These are phyloP conservation scores for Lasioglossum villosulum DNA, from an alignment of 2,888 invertebrate species.

Conservation along the genomic window DNA sequence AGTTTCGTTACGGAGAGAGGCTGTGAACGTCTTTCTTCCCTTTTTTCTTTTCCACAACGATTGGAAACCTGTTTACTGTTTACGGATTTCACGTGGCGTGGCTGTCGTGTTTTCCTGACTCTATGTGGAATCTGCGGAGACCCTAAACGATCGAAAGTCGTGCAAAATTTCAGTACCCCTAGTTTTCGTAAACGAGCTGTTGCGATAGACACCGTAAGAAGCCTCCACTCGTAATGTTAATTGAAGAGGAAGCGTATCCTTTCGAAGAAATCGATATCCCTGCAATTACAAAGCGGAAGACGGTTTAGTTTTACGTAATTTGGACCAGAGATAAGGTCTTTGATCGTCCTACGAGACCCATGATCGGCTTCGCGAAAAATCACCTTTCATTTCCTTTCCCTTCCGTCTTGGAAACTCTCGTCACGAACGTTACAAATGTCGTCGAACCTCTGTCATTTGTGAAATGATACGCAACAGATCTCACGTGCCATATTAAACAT, in stretches of 20 bases:
- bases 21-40: conserved; percentile 9
- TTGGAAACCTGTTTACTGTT: background rate
- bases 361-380: conserved; percentile 17
- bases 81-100: background rate
- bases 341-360: background rate
- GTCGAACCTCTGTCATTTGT: background rate
- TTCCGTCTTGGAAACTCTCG: background rate
- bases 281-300: conserved; percentile 45
- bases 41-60: background rate
- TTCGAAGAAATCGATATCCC: conserved; percentile 26
- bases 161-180: background rate
- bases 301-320: conserved; percentile 33
- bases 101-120: background rate
- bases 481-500: background rate
- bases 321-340: conserved; percentile 13
- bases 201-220: background rate
- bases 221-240: background rate
- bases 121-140: background rate
- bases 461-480: background rate
- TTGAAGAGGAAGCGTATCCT: background rate
- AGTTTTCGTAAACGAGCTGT: background rate
- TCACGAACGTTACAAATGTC: background rate
- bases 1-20: conserved; percentile 8
- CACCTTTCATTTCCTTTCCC: conserved; percentile 50
- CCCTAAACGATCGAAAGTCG: background rate